Evolutionary conservation across 1,140 invertebrate genomes (phyloP).

Genomic region (Parasteatoda tepidariorum): DNA sequence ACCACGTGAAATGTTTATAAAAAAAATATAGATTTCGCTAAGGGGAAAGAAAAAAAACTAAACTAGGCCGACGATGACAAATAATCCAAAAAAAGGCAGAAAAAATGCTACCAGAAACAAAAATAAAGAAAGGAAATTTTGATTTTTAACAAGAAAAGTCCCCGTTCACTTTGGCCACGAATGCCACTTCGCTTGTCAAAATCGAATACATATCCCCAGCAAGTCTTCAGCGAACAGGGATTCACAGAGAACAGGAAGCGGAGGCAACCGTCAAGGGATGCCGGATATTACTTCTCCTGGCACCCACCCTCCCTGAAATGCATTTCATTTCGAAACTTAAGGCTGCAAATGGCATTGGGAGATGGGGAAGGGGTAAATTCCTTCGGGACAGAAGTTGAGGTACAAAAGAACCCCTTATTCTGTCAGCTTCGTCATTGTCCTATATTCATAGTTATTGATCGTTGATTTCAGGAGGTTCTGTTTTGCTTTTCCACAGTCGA

Average conservation of each 20-base stretch:
- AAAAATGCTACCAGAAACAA: not conserved
- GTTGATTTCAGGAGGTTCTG: not conserved
- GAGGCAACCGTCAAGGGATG: not conserved
- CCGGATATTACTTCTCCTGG: slow-evolving; percentile 43
- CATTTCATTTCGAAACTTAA: slow-evolving; percentile 55
- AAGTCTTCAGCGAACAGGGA: slow-evolving; percentile 1
- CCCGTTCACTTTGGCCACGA: not conserved
- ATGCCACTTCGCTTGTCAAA: slow-evolving; percentile 20
- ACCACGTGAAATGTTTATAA: no score
- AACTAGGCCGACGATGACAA: no score
- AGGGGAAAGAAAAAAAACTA: not conserved
- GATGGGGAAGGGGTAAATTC: slow-evolving; percentile 25
- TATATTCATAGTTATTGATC: slow-evolving; percentile 54
- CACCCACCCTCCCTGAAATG: slow-evolving; percentile 10
- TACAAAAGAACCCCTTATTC: slow-evolving; percentile 14
- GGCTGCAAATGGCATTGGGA: not conserved
- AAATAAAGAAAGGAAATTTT: not conserved
- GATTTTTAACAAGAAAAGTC: not conserved
- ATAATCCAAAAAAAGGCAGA: not conserved
- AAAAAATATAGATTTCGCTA: not conserved
- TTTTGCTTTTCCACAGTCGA: slow-evolving; percentile 7
- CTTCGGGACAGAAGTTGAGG: slow-evolving; percentile 39
- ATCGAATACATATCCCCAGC: slow-evolving; percentile 39
- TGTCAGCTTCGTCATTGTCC: not conserved
- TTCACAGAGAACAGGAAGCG: slow-evolving; percentile 9